Evolutionary conservation across 2,888 invertebrate genomes (phyloP), one percentile per base, ranked within the genome.

Genomic region (Sisyra terminalis): DNA sequence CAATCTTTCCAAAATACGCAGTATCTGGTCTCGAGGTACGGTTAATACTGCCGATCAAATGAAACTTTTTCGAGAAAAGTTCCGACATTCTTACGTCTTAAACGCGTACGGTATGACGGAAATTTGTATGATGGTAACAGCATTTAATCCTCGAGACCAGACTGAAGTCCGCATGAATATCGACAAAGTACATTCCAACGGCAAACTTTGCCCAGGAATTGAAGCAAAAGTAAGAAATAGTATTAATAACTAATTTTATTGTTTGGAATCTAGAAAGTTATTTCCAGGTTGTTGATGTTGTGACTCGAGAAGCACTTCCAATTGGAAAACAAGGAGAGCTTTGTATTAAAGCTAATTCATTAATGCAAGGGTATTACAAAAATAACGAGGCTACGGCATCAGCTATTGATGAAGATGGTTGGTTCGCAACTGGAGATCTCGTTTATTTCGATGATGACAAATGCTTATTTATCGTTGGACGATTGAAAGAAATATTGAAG

Each of bases 261-360:
- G 8, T 34, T 34, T 10, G 6, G n/a, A 7, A 7, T 7, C 7
- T 34, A 7, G 10, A 34, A 11, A 11, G 5, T 13, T 13, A 3
- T 36, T 7, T 15, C n/a, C 3, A 36, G 36, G 16, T 37, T 9
- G 37, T 37, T n/a, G 37, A 37, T 37, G 3, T 16, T n/a, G 17
- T 3, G 2, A 37, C 37, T 8, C 9, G n/a, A 18, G 18, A 37
- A 17, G n/a, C 10, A 17, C 10, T 37, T 10, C n/a, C n/a, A 10
- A 13, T n/a, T 2, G 17, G 17, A n/a, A 15, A 37, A 37, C 11
- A 37, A 37, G 37, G 37, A 11, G 37, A 37, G 16, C 18, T 37
- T 17, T 11, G n/a, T 8, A 10, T 37, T n/a, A 37, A 37, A 37
- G 15, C 16, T 15, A 18, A 37, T 17, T 37, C n/a, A 8, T 17